Evolutionary conservation across 2,113 vertebrate species (phyloP).

Genomic region (Balaeniceps rex): DNA sequence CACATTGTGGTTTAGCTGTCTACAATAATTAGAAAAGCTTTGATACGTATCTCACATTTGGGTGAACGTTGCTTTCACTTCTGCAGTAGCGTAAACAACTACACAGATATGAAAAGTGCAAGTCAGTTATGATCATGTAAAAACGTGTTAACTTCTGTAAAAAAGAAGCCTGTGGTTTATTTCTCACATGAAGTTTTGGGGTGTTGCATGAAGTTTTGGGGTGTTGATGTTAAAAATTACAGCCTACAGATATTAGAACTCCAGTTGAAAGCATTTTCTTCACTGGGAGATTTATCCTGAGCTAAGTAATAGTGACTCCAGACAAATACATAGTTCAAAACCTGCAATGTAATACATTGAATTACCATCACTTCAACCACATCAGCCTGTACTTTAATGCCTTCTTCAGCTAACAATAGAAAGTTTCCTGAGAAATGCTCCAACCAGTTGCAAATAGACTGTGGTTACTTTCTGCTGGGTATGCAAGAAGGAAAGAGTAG

Average conservation of each 20-base stretch:
- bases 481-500: neutral
- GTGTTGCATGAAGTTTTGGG: neutral
- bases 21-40: slow-evolving; percentile 3
- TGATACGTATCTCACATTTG: neutral
- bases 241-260: neutral
- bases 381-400: neutral
- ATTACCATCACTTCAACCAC: neutral
- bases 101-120: neutral
- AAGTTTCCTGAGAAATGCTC: neutral
- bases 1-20: neutral
- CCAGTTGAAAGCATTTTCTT: neutral
- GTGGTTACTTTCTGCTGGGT: neutral
- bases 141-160: neutral
- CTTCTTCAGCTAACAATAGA: neutral
- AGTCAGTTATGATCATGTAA: neutral
- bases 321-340: neutral
- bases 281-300: neutral
- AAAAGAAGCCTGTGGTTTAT: neutral
- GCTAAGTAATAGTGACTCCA: neutral
- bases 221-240: neutral
- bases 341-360: neutral
- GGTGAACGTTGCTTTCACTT: neutral
- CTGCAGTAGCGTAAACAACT: neutral
- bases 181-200: neutral
- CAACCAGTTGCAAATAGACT: neutral